Evolutionary conservation across 2,113 vertebrate species (phyloP).

Genomic region (Pachycephala philippinensis): DNA sequence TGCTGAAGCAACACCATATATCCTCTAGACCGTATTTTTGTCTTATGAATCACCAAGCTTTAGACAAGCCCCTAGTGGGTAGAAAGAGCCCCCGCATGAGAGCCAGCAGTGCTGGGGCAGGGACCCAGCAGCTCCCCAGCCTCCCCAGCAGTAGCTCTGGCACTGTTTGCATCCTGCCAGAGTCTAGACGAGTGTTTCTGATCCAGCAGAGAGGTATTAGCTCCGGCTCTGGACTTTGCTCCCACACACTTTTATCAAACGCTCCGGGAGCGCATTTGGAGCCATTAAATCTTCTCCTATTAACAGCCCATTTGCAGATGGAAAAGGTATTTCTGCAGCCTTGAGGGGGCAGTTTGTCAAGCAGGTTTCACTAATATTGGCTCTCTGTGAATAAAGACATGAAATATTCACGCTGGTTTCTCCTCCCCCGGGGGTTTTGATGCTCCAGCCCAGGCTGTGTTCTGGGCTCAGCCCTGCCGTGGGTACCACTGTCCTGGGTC

Average conservation of each 20-base stretch:
- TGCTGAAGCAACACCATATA: neutral
- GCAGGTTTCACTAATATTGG: neutral
- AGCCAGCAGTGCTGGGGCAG: neutral
- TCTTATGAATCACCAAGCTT: neutral
- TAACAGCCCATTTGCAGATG: neutral
- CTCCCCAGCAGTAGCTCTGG: conserved; percentile 30
- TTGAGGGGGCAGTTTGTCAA: neutral
- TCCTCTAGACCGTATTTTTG: neutral
- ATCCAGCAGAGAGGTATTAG: neutral
- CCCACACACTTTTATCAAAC: neutral
- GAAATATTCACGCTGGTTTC: neutral
- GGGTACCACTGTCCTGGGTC: accelerated
- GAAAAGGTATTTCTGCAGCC: conserved; percentile 16
- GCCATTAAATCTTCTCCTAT: neutral
- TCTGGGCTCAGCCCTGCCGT: accelerated
- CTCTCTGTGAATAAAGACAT: neutral
- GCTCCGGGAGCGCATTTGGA: neutral
- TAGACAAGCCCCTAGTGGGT: neutral
- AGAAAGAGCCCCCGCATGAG: neutral
- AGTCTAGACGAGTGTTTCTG: neutral
- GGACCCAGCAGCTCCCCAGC: neutral
- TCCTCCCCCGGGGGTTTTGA: neutral
- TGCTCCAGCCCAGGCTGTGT: neutral
- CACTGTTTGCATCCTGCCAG: neutral
- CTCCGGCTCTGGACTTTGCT: conserved; percentile 29